phyloP scores from a whole-genome alignment of 2,113 vertebrate species.

The Arothron firmamentum region DNA sequence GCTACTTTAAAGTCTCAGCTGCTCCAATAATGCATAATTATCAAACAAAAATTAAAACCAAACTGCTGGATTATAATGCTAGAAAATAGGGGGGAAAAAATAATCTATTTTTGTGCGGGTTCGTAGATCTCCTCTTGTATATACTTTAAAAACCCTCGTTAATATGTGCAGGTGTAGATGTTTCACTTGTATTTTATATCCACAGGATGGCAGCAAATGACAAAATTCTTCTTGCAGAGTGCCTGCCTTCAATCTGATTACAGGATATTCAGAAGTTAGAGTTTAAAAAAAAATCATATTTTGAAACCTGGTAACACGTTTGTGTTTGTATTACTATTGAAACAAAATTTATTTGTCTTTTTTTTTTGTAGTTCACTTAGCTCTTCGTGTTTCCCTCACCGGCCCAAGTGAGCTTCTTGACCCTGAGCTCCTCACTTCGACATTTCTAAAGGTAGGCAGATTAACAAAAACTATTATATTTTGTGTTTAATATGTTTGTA shows the following conservation, averaged over 20 bases:
- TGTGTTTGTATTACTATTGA: not conserved
- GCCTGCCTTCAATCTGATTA: not conserved
- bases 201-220: slow-evolving; percentile 38
- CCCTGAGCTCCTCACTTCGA: slow-evolving; percentile 44
- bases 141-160: too few relatives aligned
- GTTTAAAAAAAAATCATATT: not conserved
- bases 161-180: too few relatives aligned
- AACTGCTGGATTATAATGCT: too few relatives aligned
- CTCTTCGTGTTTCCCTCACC: slow-evolving; percentile 33
- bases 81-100: too few relatives aligned
- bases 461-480: too few relatives aligned
- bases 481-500: not conserved
- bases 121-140: too few relatives aligned
- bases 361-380: slow-evolving; percentile 35
- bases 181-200: not conserved
- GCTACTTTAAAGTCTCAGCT: too few relatives aligned
- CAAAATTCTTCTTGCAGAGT: not conserved
- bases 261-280: too few relatives aligned
- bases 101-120: too few relatives aligned
- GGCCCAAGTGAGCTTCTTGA: slow-evolving; percentile 32
- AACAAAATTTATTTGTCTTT: not conserved
- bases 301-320: not conserved
- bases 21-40: too few relatives aligned
- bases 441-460: not conserved
- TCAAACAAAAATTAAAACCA: too few relatives aligned